Evolutionary conservation across 2,113 vertebrate genomes (phyloP).

Genomic region (Callocephalon fimbriatum): DNA sequence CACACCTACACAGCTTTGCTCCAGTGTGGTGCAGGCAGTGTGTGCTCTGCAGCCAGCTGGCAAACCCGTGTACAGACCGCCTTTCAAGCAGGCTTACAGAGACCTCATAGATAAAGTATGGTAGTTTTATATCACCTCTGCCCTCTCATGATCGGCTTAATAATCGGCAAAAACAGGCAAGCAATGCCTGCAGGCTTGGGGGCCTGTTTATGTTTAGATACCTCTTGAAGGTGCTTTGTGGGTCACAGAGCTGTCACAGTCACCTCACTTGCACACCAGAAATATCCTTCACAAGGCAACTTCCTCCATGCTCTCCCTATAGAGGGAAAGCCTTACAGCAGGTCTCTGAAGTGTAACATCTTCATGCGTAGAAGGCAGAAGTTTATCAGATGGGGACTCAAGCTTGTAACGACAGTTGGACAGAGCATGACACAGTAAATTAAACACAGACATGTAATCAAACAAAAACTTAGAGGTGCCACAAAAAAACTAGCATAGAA

Average conservation of each 20-base stretch:
- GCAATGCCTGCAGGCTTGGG: neutral
- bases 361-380: accelerated
- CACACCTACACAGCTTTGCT: neutral
- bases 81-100: neutral
- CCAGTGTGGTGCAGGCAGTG: accelerated
- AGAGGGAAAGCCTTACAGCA: accelerated
- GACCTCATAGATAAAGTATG: neutral
- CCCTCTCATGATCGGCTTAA: neutral
- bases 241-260: neutral
- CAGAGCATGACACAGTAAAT: neutral
- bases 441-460: neutral
- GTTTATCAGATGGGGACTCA: neutral
- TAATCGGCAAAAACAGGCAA: neutral
- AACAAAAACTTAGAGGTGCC: neutral
- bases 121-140: neutral
- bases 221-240: neutral
- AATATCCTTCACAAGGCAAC: neutral
- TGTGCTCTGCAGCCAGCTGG: neutral
- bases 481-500: neutral
- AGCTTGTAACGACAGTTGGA: neutral
- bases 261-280: neutral
- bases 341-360: neutral
- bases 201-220: neutral
- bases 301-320: neutral
- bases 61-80: accelerated